Percentiles rank a stretch among this genome's conserved stretches.
These are phyloP conservation scores for Varanus salvator DNA, from an alignment of 2,113 vertebrate genomes.

Conservation along the genomic window DNA sequence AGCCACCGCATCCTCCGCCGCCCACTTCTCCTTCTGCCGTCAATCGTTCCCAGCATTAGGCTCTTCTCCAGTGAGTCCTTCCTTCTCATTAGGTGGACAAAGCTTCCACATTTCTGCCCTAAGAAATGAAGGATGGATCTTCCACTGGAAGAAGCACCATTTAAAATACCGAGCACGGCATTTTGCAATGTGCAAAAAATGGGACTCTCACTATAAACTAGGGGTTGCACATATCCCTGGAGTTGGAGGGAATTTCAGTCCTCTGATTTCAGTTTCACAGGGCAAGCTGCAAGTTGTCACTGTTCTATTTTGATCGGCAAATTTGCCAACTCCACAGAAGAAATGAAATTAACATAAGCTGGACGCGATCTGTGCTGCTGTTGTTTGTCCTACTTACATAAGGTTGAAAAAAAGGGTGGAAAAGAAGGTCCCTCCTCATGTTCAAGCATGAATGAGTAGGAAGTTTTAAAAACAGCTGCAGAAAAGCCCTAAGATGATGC, in stretches of 20 bases:
- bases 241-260: background rate
- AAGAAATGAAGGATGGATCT: background rate
- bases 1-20: too few relatives aligned
- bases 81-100: too few relatives aligned
- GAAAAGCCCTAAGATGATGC: background rate
- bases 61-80: too few relatives aligned
- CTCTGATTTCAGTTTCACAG: rapidly evolving
- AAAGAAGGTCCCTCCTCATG: background rate
- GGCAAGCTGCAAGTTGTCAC: background rate
- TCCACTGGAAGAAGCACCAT: background rate
- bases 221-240: background rate
- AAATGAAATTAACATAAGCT: background rate
- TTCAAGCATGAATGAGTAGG: background rate
- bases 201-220: background rate
- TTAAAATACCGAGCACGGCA: background rate
- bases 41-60: too few relatives aligned
- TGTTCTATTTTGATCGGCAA: too few relatives aligned
- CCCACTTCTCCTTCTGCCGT: too few relatives aligned
- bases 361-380: background rate
- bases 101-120: background rate
- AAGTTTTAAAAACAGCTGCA: background rate
- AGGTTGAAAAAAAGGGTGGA: background rate
- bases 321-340: background rate
- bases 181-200: background rate
- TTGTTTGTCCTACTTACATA: background rate